Percentiles rank a stretch among this genome's conserved stretches.
These are phyloP conservation scores for Lapara coniferarum DNA, from an alignment of 2,888 invertebrate species.

Conservation along the genomic window DNA sequence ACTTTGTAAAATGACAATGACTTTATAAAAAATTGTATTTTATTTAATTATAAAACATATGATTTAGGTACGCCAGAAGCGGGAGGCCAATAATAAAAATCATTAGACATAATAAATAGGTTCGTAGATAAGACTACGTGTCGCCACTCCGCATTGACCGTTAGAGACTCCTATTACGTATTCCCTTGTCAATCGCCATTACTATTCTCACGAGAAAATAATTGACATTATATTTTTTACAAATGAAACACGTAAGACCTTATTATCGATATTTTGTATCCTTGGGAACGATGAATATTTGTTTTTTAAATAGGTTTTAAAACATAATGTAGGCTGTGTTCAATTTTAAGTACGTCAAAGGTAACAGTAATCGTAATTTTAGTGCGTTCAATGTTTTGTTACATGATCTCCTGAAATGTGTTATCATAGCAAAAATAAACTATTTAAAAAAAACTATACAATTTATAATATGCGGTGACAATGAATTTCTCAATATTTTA, in stretches of 20 bases:
- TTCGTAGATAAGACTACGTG: slow-evolving; percentile 72
- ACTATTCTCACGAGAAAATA: background rate
- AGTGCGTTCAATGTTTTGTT: background rate
- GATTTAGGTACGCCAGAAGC: slow-evolving; percentile 44
- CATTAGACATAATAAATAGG: slow-evolving; percentile 72
- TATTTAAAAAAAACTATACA: too few species aligned
- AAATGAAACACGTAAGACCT: too few species aligned
- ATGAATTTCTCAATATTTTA: too few species aligned
- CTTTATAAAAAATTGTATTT: slow-evolving; percentile 24
- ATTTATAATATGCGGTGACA: too few species aligned
- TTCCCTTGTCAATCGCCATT: slow-evolving; percentile 29
- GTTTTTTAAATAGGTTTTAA: too few species aligned
- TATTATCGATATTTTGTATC: too few species aligned
- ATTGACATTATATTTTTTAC: background rate
- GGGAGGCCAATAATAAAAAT: slow-evolving; percentile 62
- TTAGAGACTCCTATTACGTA: slow-evolving; percentile 46
- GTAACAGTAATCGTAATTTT: background rate
- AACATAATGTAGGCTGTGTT: too few species aligned
- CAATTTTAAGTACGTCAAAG: too few species aligned
- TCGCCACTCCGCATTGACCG: slow-evolving; percentile 65
- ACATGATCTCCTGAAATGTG: background rate
- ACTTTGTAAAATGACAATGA: too few species aligned
- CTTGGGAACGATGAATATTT: too few species aligned
- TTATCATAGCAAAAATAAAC: too few species aligned
- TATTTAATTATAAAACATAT: slow-evolving; percentile 21